A percentile compares a stretch with the other conserved stretches of the same genome.
Conservation (phyloP, 2,113 vertebrate genomes). For the Egretta garzetta region DNA sequence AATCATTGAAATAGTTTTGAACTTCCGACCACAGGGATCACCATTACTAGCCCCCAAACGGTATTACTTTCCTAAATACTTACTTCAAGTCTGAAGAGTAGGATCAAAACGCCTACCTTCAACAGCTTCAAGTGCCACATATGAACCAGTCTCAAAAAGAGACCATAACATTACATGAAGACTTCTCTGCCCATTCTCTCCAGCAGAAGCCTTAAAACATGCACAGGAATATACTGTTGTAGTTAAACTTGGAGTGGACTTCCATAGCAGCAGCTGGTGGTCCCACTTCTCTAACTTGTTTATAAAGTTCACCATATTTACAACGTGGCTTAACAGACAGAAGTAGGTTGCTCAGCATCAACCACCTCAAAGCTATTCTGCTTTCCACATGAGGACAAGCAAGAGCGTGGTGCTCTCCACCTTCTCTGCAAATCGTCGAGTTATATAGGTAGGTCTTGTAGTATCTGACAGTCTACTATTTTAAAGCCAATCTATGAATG, state of each 20-base stretch:
- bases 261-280: neutral
- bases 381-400: neutral
- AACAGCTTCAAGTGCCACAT: neutral
- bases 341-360: neutral
- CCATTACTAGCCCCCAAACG: neutral
- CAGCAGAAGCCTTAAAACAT: neutral
- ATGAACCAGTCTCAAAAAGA: neutral
- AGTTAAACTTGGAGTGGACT: neutral
- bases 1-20: neutral
- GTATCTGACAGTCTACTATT: neutral
- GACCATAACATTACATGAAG: no score
- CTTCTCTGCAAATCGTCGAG: neutral
- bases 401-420: neutral
- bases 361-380: neutral
- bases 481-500: neutral
- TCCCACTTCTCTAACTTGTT: neutral
- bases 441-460: no score
- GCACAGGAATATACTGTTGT: neutral
- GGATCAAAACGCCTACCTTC: neutral
- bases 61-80: neutral
- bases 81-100: neutral
- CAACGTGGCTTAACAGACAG: neutral
- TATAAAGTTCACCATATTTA: neutral
- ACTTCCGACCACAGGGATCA: neutral
- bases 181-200: neutral